Conservation (phyloP, 2,113 vertebrate species). For the Pseudopipra pipra region DNA sequence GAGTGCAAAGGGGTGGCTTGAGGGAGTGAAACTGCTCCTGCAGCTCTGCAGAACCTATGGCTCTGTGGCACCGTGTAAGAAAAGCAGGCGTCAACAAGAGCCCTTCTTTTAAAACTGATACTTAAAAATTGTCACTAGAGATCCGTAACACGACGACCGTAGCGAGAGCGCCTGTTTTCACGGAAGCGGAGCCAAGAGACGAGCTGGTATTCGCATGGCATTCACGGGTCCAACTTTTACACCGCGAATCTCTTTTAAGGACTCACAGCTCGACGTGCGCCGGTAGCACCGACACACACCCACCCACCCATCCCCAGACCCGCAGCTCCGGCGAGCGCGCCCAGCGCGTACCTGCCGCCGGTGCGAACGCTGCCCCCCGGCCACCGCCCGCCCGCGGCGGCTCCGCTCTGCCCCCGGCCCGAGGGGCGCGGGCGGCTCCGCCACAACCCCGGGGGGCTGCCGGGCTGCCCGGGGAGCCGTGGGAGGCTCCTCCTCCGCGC, state of each 20-base stretch:
- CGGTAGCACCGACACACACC: background rate
- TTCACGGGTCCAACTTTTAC: background rate
- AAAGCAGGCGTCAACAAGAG: background rate
- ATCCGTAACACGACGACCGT: background rate
- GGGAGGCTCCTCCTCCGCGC: conserved; percentile 21
- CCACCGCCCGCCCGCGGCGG: background rate
- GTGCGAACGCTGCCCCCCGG: accelerated
- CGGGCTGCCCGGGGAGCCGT: background rate
- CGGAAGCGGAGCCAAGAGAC: background rate
- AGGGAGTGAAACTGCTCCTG: accelerated
- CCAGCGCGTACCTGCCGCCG: background rate
- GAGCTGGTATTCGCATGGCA: background rate
- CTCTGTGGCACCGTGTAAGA: accelerated
- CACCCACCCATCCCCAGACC: no score
- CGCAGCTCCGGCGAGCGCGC: background rate
- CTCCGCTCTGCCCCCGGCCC: background rate
- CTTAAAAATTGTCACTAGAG: background rate
- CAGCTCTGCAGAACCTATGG: background rate
- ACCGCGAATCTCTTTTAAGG: background rate
- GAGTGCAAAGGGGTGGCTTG: background rate
- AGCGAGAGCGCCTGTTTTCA: background rate
- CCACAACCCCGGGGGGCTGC: background rate
- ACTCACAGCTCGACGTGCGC: background rate
- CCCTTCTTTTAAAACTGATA: background rate
- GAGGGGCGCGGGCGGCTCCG: background rate